Evolutionary conservation across 2,888 invertebrate genomes (phyloP).

Genomic region (Acanthosepion esculentum): DNA sequence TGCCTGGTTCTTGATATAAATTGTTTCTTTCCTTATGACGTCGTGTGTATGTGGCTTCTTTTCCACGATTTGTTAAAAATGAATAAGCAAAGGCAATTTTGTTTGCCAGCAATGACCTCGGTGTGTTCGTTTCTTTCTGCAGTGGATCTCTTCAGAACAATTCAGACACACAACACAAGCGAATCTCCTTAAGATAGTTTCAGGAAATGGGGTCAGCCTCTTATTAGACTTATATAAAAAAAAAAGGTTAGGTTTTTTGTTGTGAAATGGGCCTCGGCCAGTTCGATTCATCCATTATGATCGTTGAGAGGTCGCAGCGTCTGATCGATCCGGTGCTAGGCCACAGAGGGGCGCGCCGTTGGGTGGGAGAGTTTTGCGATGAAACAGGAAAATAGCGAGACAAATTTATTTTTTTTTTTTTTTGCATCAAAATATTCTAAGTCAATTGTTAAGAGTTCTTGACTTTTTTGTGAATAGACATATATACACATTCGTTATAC

Average conservation of each 20-base stretch:
- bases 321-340: neutral
- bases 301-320: neutral
- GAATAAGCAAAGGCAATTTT: neutral
- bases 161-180: slow-evolving; percentile 4
- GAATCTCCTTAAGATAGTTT: slow-evolving; percentile 8
- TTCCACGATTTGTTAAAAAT: neutral
- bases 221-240: neutral
- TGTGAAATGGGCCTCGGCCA: slow-evolving; percentile 33
- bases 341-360: neutral
- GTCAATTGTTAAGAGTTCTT: neutral
- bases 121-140: neutral
- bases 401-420: neutral
- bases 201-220: neutral
- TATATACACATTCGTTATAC: neutral
- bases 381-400: neutral
- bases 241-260: neutral
- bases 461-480: neutral
- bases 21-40: neutral
- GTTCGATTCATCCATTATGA: neutral
- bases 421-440: neutral
- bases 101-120: neutral
- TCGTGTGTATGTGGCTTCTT: neutral
- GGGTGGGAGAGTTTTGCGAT: neutral
- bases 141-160: neutral
- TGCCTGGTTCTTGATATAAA: neutral